Base-by-base conservation (phyloP, 2,797 vertebrate species). In the Platalea minor region DNA sequence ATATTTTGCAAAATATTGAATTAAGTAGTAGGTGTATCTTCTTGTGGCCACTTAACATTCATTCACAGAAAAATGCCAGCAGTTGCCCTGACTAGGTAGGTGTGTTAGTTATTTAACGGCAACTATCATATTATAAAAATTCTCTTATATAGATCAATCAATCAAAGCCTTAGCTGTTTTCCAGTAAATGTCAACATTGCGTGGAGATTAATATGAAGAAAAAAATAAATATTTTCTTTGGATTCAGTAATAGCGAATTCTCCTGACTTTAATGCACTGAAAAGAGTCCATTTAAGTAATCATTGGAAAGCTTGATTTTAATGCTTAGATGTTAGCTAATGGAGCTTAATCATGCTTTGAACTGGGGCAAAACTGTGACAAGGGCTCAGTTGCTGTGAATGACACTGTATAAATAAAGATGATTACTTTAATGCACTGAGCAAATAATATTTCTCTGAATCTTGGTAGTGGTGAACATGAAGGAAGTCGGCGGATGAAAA, bases 401-500 rank as follows among this genome's bases (percentile, higher is more conserved):
- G 50, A 80, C 79, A 46, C 65, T 92, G 74, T 86, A 83, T 90
- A 87, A 94, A 67, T 61, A 73, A 96, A 95, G 91, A 96, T 37
- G 48, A 91, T 90, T 85, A 41, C 61, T 91, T 84, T 92, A 89
- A 88, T 91, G 60, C 85, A 60, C 57, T 10, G 35, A 73, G 75
- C 81, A 83, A 94, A 75, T 86, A 80, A 69, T n/a, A 2, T 82
- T 86, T 93, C 70, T 95, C 86, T 94, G 43, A 85, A 87, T 96
- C 89, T 96, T 92, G 93, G 69, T 88, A 99, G 99, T 18, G 98
- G 98, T 28, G 99, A 99, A 83, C 99, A 99, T 1, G 99, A 99
- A 97, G 99, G 99, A 92, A 99, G 99, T 92, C 98, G 98, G 29
- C 98, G 99, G 97, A 99, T 99, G 98, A 99, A 99, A 98, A 99